Percentiles rank a stretch among this genome's conserved stretches.
phyloP scores from a whole-genome alignment of 2,113 vertebrate species.

The Anolis carolinensis region DNA sequence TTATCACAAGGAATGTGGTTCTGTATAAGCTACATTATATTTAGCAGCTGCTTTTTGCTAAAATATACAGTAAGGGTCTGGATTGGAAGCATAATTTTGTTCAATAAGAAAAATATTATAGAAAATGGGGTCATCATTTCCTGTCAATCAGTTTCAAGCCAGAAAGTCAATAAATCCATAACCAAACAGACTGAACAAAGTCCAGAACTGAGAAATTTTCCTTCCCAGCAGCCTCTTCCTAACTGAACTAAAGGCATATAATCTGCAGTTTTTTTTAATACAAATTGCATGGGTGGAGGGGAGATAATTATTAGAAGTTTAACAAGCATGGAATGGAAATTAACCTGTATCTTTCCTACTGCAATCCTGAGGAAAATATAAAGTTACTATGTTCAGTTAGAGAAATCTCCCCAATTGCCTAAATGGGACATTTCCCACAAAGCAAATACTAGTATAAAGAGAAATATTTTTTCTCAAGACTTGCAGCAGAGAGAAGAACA shows the following conservation, averaged over 20 bases:
- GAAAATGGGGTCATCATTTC: neutral
- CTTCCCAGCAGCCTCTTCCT: neutral
- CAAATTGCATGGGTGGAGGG: neutral
- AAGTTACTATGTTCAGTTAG: too few species aligned
- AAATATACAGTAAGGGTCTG: neutral
- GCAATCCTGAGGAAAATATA: neutral
- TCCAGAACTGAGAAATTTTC: neutral
- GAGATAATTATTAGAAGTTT: neutral
- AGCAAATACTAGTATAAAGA: neutral
- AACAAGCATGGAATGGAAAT: neutral
- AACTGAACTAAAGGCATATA: neutral
- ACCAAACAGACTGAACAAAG: slow-evolving; percentile 18
- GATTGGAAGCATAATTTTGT: too few species aligned
- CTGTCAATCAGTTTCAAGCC: neutral
- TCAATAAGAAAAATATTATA: neutral
- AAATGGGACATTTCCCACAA: neutral
- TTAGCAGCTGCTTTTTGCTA: neutral
- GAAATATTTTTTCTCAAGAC: neutral
- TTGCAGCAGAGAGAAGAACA: neutral
- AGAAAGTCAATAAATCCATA: slow-evolving; percentile 15
- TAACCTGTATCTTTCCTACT: neutral
- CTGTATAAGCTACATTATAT: neutral
- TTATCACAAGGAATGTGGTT: neutral
- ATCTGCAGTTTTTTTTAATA: neutral
- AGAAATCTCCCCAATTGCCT: neutral